Percentiles rank a stretch among this genome's conserved stretches.
These are phyloP conservation scores for Eptesicus fuscus DNA, from an alignment of 2,113 vertebrate genomes.

Conservation along the genomic window DNA sequence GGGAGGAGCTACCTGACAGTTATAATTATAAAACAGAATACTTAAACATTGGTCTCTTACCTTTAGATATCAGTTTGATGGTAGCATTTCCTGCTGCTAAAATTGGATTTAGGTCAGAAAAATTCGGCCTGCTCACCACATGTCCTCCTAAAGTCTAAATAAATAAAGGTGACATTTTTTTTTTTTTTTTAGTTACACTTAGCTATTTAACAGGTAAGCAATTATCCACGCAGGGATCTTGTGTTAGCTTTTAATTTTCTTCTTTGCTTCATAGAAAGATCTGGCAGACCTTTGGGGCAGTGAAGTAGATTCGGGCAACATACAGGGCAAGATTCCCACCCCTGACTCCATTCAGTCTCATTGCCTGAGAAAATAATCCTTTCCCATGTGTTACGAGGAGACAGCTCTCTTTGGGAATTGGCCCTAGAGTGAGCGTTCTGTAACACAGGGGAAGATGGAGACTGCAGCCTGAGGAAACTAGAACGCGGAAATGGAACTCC, in stretches of 20 bases:
- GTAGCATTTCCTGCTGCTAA: slow-evolving; percentile 83
- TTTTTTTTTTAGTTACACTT: not conserved
- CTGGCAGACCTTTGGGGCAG: not conserved
- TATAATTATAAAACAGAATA: not conserved
- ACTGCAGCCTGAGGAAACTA: not conserved
- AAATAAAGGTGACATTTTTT: not conserved
- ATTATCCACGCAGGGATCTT: not conserved
- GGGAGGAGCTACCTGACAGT: not conserved
- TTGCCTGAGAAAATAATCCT: not conserved
- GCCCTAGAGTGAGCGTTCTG: not conserved
- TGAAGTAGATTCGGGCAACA: not conserved
- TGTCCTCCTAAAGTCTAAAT: slow-evolving; percentile 89
- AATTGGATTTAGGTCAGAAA: slow-evolving; percentile 88
- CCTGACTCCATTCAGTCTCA: not conserved
- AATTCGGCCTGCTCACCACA: slow-evolving; percentile 82
- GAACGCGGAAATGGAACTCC: not conserved
- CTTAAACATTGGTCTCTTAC: slow-evolving; percentile 65
- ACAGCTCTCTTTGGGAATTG: not conserved
- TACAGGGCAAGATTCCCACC: not conserved
- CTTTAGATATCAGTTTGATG: slow-evolving; percentile 81
- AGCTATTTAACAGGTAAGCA: not conserved
- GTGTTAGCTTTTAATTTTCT: not conserved
- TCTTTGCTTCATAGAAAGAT: not conserved
- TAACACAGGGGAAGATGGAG: no score
- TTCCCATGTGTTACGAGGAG: not conserved